phyloP scores from a whole-genome alignment of 2,888 invertebrate species.

The Oligia latruncula region DNA sequence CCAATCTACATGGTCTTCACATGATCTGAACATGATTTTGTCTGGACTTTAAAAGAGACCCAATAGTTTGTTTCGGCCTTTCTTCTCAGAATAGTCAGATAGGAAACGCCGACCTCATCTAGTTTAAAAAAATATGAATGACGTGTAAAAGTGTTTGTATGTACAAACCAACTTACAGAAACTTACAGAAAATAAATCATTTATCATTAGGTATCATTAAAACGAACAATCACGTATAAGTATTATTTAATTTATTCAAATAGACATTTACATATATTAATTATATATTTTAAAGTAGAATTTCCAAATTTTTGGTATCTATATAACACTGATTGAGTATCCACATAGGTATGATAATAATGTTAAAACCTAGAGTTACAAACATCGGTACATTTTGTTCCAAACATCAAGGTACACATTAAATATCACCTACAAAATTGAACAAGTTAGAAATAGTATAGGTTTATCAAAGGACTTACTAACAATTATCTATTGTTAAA shows the following conservation, averaged over 20 bases:
- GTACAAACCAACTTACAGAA: no score
- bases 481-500: conserved; percentile 82
- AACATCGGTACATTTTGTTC: conserved; percentile 85
- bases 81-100: no score
- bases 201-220: conserved; percentile 60
- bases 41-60: no score
- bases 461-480: conserved; percentile 88
- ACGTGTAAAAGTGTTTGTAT: no score
- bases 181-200: no score
- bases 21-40: no score
- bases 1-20: no score
- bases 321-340: conserved; percentile 87
- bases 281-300: conserved; percentile 85
- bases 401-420: conserved; percentile 88
- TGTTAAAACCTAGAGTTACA: conserved; percentile 84
- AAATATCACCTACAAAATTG: conserved; percentile 90
- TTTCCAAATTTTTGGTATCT: conserved; percentile 89
- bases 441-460: conserved; percentile 90
- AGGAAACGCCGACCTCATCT: no score
- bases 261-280: conserved; percentile 89
- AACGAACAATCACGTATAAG: conserved; percentile 84
- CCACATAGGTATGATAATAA: conserved; percentile 79
- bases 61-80: no score
- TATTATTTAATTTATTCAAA: conserved; percentile 89
- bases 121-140: no score